These are phyloP conservation scores for Cnemophilus loriae DNA, from an alignment of 2,113 vertebrate genomes.

Conservation along the genomic window DNA sequence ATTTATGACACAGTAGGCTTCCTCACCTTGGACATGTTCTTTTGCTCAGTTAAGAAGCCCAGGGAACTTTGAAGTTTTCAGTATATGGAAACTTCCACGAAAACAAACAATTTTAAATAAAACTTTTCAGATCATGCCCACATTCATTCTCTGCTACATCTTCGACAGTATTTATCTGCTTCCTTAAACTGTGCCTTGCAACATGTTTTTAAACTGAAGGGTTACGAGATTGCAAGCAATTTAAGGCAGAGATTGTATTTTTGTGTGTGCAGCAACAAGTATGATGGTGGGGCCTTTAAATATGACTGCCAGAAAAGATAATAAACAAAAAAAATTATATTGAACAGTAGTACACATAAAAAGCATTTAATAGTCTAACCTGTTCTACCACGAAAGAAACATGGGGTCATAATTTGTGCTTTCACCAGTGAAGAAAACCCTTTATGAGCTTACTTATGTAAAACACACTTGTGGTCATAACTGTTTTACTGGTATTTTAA, in stretches of 20 bases:
- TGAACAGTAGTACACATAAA: not conserved
- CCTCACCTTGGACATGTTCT: not conserved
- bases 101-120: not conserved
- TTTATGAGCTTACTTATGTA: not conserved
- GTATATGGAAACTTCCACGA: not conserved
- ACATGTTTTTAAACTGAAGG: not conserved
- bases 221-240: not conserved
- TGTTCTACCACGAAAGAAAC: not conserved
- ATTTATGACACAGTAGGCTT: not conserved
- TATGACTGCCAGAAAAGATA: not conserved
- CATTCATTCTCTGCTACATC: not conserved
- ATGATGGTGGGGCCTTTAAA: not conserved
- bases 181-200: not conserved
- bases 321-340: not conserved
- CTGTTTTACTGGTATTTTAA: constrained; percentile 22
- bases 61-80: not conserved
- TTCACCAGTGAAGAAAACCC: not conserved
- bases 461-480: not conserved
- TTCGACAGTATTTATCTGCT: not conserved
- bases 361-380: not conserved
- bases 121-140: not conserved
- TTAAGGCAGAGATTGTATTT: not conserved
- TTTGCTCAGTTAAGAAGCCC: not conserved
- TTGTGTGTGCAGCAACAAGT: not conserved
- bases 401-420: not conserved